Evolutionary conservation across 1,140 invertebrate species (phyloP), one percentile per base, ranked within the genome.

Genomic region (Drosophila simulans): DNA sequence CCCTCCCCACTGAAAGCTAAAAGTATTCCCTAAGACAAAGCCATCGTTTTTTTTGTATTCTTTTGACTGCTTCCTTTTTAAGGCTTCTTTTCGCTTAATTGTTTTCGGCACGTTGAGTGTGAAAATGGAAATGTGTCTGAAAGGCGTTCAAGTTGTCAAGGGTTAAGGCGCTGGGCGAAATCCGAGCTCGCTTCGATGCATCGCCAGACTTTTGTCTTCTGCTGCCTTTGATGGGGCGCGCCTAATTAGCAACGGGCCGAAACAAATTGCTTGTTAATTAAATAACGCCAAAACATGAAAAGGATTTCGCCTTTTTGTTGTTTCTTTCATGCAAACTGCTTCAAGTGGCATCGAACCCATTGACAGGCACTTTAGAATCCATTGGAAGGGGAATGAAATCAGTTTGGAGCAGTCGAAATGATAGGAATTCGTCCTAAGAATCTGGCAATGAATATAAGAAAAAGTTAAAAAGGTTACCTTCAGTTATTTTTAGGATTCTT

Each of bases 241-340:
- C 72, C 74, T 77, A 77, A 77, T 77, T 77, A 77, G 73, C 74
- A 60, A 35, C 45, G 73, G 57, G 56, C 52, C 64, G 52, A 77
- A 56, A 59, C 73, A 76, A 77, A 77, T 77, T 77, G 74, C 75
- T 69, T 77, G 73, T 77, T 77, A 77, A 77, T 77, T 77, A 77
- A 69, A 77, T 77, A 77, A 77, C 53, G 74, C 22, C 40, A 43
- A 76, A 58, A 76, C 73, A 77, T 77, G 49, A 76, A 75, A 72
- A 71, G 66, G 40, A 72, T 72, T 72, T 60, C 40, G 20, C 17
- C 48, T 34, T 58, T 20, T 25, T 59, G 48, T 72, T 20, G n/a
- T 53, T 53, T 72, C 66, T 39, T 46, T 59, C n/a, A 15, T 34
- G 31, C 34, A 72, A 70, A 70, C 48, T 43, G 66, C 48, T 72